Conservation (phyloP, 2,888 invertebrate genomes). For the Campaea margaritaria region DNA sequence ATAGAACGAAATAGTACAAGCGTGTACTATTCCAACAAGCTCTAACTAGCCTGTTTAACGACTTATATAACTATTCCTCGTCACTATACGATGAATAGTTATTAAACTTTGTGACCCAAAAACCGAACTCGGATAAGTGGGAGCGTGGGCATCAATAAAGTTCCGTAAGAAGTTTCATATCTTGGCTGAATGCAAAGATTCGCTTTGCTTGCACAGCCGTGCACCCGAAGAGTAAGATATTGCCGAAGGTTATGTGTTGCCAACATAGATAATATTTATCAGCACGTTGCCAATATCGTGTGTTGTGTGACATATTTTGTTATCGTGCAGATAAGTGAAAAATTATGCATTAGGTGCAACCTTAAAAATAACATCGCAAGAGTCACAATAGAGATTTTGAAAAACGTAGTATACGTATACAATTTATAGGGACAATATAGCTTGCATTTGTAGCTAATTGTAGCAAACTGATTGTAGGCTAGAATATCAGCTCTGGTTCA, state of each 20-base stretch:
- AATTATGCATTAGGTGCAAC: no score
- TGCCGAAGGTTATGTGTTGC: slow-evolving; percentile 34
- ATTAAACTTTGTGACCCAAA: slow-evolving; percentile 50
- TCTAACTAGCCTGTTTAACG: slow-evolving; percentile 12
- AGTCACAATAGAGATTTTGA: no score
- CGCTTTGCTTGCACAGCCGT: slow-evolving; percentile 62
- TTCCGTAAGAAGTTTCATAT: slow-evolving; percentile 65
- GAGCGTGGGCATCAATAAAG: slow-evolving; percentile 58
- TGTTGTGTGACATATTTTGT: neutral
- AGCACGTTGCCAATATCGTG: neutral
- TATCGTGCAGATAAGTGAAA: no score
- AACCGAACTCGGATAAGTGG: slow-evolving; percentile 47
- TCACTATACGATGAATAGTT: slow-evolving; percentile 24
- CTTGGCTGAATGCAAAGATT: slow-evolving; percentile 68
- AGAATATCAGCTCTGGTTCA: no score
- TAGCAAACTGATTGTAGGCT: no score
- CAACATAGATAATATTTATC: slow-evolving; percentile 19
- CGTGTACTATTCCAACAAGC: neutral
- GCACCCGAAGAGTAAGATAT: slow-evolving; percentile 41
- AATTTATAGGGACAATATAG: no score
- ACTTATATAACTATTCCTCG: slow-evolving; percentile 7
- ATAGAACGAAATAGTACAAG: no score
- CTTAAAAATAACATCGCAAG: no score
- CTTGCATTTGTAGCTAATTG: no score
- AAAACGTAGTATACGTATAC: no score